phyloP scores from a whole-genome alignment of 2,797 vertebrate genomes.

The Gymnoscopelus microlampas region DNA sequence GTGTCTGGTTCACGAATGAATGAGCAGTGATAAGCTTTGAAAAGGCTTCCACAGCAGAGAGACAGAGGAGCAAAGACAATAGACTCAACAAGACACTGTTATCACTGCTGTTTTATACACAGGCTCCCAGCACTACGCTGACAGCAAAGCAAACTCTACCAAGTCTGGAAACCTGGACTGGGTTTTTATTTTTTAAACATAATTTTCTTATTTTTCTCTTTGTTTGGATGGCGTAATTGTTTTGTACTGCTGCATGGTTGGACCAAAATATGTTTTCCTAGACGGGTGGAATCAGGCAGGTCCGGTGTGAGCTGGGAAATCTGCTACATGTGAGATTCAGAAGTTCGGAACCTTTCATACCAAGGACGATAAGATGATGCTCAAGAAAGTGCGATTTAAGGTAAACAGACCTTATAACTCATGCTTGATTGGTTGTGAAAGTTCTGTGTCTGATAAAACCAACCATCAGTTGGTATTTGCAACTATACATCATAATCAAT shows the following conservation, averaged over 20 bases:
- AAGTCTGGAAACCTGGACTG: neutral
- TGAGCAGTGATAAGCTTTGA: slow-evolving; percentile 76
- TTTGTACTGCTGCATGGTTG: neutral
- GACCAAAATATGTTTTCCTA: slow-evolving; percentile 5
- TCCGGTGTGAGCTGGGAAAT: slow-evolving; percentile 6
- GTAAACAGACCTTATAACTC: slow-evolving; percentile 54
- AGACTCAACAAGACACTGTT: slow-evolving; percentile 58
- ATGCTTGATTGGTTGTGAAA: neutral
- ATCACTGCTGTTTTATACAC: slow-evolving; percentile 54
- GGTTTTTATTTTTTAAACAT: too few relatives aligned
- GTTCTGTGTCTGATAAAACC: too few relatives aligned
- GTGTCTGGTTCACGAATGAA: slow-evolving; percentile 75
- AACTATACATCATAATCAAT: too few relatives aligned
- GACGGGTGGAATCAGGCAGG: neutral
- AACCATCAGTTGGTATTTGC: too few relatives aligned
- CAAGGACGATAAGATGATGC: slow-evolving; percentile 61
- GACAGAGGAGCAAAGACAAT: slow-evolving; percentile 34
- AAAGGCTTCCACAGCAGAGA: slow-evolving; percentile 67
- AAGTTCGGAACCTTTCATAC: slow-evolving; percentile 1
- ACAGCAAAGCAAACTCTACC: slow-evolving; percentile 3
- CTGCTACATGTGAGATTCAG: neutral
- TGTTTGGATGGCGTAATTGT: neutral
- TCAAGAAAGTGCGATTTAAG: slow-evolving; percentile 83
- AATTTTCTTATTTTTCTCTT: neutral
- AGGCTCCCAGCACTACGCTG: slow-evolving; percentile 1